Conservation (phyloP, 2,797 vertebrate species). For the Thamnophis elegans region DNA sequence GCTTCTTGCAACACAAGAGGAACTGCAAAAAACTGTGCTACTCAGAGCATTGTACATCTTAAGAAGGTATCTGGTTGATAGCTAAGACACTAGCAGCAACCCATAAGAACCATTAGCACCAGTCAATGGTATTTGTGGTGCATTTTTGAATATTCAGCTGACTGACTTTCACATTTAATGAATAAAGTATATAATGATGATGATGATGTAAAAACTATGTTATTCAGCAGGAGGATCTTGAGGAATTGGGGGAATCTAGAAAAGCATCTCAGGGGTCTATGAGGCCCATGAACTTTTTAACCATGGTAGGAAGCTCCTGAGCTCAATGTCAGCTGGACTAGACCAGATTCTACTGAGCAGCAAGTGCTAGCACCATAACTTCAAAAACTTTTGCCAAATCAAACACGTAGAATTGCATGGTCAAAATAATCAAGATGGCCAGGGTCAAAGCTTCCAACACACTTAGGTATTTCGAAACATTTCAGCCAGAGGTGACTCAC, state of each 20-base stretch:
- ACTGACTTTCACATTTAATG: no score
- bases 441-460: not conserved
- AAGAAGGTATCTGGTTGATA: no score
- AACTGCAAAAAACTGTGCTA: no score
- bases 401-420: not conserved
- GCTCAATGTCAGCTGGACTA: not conserved
- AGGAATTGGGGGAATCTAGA: not conserved
- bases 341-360: not conserved
- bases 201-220: no score
- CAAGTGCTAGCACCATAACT: not conserved
- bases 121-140: no score
- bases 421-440: not conserved
- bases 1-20: no score
- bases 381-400: no score
- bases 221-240: not conserved
- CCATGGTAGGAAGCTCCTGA: not conserved
- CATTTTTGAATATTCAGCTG: no score
- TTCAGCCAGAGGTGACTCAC: conserved; percentile 1
- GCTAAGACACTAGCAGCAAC: no score
- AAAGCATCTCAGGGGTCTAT: not conserved
- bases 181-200: no score
- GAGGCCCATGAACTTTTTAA: not conserved
- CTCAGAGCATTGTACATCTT: no score
- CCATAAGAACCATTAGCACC: no score
- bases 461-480: not conserved